Evolutionary conservation across 2,113 vertebrate genomes (phyloP).

Genomic region (Genyomyrus donnyi): DNA sequence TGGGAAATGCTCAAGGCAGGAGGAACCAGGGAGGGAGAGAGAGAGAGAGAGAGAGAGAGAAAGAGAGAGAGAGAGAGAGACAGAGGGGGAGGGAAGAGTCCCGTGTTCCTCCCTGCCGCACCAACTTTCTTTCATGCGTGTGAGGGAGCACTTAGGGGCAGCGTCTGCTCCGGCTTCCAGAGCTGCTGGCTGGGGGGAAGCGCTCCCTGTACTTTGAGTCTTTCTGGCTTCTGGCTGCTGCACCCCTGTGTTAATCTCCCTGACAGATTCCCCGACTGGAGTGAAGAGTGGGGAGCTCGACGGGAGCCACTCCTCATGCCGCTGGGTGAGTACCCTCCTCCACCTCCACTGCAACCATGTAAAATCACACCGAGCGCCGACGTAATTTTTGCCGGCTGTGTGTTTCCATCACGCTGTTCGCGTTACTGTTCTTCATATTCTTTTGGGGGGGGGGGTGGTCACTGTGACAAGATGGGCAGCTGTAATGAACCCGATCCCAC

Average conservation of each 20-base stretch:
- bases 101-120: constrained; percentile 30
- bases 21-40: neutral
- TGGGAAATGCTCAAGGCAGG: constrained; percentile 38
- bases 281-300: constrained; percentile 28
- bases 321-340: constrained; percentile 54
- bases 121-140: constrained; percentile 28
- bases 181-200: neutral
- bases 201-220: neutral
- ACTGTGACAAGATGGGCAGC: neutral
- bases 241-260: constrained; percentile 41
- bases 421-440: neutral
- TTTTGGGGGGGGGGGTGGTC: neutral
- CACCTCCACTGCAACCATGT: neutral
- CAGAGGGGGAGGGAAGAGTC: neutral
- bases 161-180: constrained; percentile 34
- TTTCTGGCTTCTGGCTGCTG: neutral
- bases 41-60: neutral
- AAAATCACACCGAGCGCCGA: neutral
- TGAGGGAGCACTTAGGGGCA: constrained; percentile 37
- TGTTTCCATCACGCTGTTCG: neutral
- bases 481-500: neutral
- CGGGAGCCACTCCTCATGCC: constrained; percentile 38
- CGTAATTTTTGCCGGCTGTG: neutral
- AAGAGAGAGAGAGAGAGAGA: constrained; percentile 3
- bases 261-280: constrained; percentile 51